phyloP scores from a whole-genome alignment of 2,797 vertebrate genomes.

The Botia kubotai region DNA sequence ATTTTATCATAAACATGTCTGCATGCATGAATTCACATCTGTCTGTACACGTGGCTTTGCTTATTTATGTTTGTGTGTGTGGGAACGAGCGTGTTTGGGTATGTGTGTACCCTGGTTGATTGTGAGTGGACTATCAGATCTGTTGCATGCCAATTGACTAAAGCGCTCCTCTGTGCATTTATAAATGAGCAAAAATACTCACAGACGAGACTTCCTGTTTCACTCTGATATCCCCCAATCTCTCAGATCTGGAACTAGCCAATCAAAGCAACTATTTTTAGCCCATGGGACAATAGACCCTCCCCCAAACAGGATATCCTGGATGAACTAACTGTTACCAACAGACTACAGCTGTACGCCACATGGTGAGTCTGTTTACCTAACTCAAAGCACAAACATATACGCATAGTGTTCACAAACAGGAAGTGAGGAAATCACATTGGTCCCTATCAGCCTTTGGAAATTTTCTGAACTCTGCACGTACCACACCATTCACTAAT shows the following conservation, averaged over 20 bases:
- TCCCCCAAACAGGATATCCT: slow-evolving; percentile 78
- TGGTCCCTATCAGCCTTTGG: slow-evolving; percentile 41
- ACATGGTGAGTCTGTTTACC: slow-evolving; percentile 51
- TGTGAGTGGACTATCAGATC: slow-evolving; percentile 29
- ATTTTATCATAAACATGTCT: slow-evolving; percentile 15
- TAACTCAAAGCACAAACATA: slow-evolving; percentile 33
- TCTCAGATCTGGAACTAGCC: slow-evolving; percentile 60
- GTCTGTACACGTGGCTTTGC: slow-evolving; percentile 21
- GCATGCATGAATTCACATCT: slow-evolving; percentile 20
- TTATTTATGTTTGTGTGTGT: slow-evolving; percentile 25
- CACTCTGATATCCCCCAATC: slow-evolving; percentile 53
- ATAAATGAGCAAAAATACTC: slow-evolving; percentile 64
- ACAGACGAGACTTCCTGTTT: slow-evolving; percentile 69
- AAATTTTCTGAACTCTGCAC: slow-evolving; percentile 18
- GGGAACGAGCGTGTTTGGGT: slow-evolving; percentile 4
- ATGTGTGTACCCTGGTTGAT: slow-evolving; percentile 26
- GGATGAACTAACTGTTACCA: slow-evolving; percentile 77
- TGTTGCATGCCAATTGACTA: slow-evolving; percentile 61
- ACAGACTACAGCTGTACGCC: slow-evolving; percentile 61
- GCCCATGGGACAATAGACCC: slow-evolving; percentile 72
- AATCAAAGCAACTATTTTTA: slow-evolving; percentile 76
- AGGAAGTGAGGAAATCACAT: slow-evolving; percentile 53
- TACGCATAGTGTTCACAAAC: slow-evolving; percentile 45
- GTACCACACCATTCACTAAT: background rate
- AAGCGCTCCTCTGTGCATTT: slow-evolving; percentile 54